A percentile compares a stretch with the other conserved stretches of the same genome.
Conservation (phyloP, 2,888 invertebrate genomes). For the Noctua pronuba region DNA sequence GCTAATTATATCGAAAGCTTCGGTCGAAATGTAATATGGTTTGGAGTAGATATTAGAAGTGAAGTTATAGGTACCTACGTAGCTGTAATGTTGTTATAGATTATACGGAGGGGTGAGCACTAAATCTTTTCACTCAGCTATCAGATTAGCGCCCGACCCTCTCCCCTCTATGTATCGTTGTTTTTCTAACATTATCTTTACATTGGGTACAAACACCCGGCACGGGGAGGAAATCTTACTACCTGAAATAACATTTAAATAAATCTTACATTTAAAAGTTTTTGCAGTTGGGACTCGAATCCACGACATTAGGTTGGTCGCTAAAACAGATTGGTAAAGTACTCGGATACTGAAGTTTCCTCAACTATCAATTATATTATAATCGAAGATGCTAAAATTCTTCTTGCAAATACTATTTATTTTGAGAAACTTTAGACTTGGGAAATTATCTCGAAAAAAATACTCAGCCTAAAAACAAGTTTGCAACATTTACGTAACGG, state of each 20-base stretch:
- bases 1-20: conserved; percentile 48
- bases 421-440: neutral
- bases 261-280: conserved; percentile 41
- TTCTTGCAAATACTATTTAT: neutral
- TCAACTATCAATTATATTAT: neutral
- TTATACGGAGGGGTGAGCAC: conserved; percentile 81
- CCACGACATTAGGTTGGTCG: neutral
- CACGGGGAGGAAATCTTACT: conserved; percentile 65
- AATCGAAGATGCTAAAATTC: neutral
- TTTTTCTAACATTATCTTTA: conserved; percentile 86
- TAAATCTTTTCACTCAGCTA: conserved; percentile 87
- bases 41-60: conserved; percentile 27
- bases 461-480: conserved; percentile 1
- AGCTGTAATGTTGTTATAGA: conserved; percentile 70
- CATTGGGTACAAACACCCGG: conserved; percentile 78
- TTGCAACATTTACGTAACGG: conserved; percentile 25
- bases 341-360: neutral
- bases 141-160: conserved; percentile 84
- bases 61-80: conserved; percentile 16
- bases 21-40: conserved; percentile 42
- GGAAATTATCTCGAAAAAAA: neutral
- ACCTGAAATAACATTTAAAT: conserved; percentile 79
- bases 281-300: neutral
- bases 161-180: conserved; percentile 81
- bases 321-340: neutral